Percentiles rank a stretch among this genome's conserved stretches.
phyloP scores from a whole-genome alignment of 2,113 vertebrate species.

The Micronisus gabar region DNA sequence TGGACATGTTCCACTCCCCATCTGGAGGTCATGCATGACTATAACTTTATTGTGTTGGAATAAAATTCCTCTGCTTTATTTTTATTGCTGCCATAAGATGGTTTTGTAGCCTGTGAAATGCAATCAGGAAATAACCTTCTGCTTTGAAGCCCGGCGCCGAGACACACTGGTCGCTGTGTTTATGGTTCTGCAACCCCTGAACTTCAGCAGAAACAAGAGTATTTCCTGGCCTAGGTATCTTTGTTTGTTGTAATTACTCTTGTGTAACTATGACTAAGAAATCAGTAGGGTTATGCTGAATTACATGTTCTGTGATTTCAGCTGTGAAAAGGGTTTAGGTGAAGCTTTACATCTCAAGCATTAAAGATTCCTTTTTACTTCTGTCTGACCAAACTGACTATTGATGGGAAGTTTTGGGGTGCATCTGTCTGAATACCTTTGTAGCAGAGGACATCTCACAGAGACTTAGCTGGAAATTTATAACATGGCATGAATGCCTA shows the following conservation, averaged over 20 bases:
- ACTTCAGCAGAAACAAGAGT: not conserved
- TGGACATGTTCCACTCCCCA: not conserved
- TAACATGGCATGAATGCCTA: not conserved
- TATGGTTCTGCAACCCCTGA: not conserved
- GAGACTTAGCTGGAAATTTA: not conserved
- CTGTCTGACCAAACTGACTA: not conserved
- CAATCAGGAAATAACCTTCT: slow-evolving; percentile 8
- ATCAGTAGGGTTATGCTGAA: not conserved
- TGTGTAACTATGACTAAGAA: not conserved
- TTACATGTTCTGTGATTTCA: not conserved
- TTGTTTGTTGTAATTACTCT: not conserved
- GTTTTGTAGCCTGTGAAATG: not conserved
- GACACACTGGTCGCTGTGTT: not conserved
- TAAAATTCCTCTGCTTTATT: not conserved
- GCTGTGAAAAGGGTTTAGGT: not conserved
- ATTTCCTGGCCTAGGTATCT: not conserved
- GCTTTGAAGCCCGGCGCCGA: not conserved
- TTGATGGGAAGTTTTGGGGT: not conserved
- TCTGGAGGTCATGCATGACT: not conserved
- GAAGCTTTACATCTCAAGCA: not conserved
- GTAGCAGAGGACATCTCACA: not conserved
- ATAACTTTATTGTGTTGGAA: not conserved
- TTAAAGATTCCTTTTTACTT: not conserved
- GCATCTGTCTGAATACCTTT: not conserved
- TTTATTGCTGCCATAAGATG: slow-evolving; percentile 6